These are phyloP conservation scores for Tyrophagus putrescentiae DNA, from an alignment of 1,140 invertebrate genomes.

Conservation along the genomic window DNA sequence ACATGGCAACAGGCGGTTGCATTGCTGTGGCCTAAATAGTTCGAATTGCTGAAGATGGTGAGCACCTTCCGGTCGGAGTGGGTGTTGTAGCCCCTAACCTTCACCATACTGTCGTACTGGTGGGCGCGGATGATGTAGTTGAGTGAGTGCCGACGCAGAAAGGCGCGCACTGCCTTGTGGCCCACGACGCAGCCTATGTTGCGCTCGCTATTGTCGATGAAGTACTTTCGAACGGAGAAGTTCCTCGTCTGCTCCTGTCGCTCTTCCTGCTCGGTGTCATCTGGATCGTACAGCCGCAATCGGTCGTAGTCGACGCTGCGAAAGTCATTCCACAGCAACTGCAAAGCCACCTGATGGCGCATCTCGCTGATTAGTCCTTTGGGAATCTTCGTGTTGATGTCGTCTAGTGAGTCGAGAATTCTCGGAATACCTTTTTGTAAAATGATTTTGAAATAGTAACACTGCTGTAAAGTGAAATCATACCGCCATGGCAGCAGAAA, in stretches of 20 bases:
- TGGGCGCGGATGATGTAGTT: neutral
- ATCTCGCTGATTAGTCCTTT: neutral
- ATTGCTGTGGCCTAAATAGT: neutral
- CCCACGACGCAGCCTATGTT: neutral
- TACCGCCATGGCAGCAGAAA: conserved; percentile 87
- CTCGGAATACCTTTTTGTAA: too few relatives aligned
- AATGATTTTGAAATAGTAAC: too few relatives aligned
- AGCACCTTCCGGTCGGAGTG: neutral
- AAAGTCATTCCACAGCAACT: conserved; percentile 5
- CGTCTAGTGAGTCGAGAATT: conserved; percentile 76
- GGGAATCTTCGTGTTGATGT: conserved; percentile 39
- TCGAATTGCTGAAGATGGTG: neutral
- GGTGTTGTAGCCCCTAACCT: neutral
- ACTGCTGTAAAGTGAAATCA: too few relatives aligned
- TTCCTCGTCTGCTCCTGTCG: neutral
- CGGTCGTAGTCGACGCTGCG: too few relatives aligned
- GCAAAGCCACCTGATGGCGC: neutral
- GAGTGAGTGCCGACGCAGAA: neutral
- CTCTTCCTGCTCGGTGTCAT: too few relatives aligned
- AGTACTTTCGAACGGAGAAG: neutral
- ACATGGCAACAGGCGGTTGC: neutral
- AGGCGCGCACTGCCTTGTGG: neutral
- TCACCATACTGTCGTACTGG: neutral
- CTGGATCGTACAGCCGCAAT: too few relatives aligned
- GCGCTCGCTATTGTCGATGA: neutral